Evolutionary conservation across 2,113 vertebrate genomes (phyloP).

Genomic region (Oxygymnocypris stewartii): DNA sequence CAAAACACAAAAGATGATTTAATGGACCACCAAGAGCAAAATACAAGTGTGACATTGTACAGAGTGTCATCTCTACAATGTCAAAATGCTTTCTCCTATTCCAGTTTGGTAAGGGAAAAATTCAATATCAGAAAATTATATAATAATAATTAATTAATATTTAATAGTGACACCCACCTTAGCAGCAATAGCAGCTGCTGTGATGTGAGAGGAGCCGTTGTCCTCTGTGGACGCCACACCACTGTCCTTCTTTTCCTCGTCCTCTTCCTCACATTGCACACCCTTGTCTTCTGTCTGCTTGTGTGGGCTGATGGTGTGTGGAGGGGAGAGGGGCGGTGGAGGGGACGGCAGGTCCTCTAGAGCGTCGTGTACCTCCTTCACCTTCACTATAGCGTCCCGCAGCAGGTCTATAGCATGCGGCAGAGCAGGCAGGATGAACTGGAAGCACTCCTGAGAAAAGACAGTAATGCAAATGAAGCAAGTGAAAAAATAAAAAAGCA

Average conservation of each 20-base stretch:
- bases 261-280: slow-evolving; percentile 97
- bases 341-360: slow-evolving; percentile 96
- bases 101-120: neutral
- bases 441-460: slow-evolving; percentile 93
- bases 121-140: neutral
- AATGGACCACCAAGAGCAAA: neutral
- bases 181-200: slow-evolving; percentile 94
- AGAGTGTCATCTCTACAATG: neutral
- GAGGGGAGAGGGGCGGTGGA: slow-evolving; percentile 85
- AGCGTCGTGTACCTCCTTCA: slow-evolving; percentile 93
- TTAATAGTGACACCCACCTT: slow-evolving; percentile 79
- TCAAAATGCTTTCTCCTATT: neutral
- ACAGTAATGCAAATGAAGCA: neutral
- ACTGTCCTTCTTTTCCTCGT: slow-evolving; percentile 91
- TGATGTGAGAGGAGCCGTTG: slow-evolving; percentile 96
- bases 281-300: slow-evolving; percentile 97
- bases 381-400: slow-evolving; percentile 91
- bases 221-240: slow-evolving; percentile 91
- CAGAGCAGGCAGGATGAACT: slow-evolving; percentile 98
- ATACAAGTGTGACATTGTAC: neutral
- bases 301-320: slow-evolving; percentile 83
- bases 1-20: neutral
- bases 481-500: neutral
- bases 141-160: neutral
- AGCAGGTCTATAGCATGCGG: slow-evolving; percentile 98